Evolutionary conservation across 2,797 vertebrate species (phyloP).

Genomic region (Acanthis flammea): DNA sequence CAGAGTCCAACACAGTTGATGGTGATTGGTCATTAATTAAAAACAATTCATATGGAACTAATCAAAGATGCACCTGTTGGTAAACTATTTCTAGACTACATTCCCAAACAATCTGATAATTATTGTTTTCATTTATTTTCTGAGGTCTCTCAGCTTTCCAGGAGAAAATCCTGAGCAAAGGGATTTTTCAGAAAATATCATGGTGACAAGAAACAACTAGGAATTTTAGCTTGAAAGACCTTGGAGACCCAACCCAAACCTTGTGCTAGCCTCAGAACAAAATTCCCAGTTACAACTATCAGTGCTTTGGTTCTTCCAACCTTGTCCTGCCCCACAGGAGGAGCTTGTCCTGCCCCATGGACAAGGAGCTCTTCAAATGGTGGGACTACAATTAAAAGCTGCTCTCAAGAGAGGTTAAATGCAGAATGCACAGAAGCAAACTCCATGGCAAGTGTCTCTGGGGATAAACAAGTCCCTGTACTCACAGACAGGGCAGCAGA

Average conservation of each 20-base stretch:
- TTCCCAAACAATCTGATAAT: no score
- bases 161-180: no score
- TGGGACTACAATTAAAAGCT: background rate
- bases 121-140: no score
- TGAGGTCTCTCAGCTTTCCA: no score
- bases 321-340: background rate
- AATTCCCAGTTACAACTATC: background rate
- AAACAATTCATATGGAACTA: no score
- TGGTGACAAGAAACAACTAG: background rate
- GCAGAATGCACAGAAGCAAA: background rate
- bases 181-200: no score
- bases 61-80: no score
- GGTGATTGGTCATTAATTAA: no score
- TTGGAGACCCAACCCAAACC: background rate
- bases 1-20: no score
- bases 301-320: background rate
- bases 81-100: no score
- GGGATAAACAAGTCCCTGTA: background rate
- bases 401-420: background rate
- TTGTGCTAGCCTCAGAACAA: background rate
- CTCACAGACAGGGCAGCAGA: background rate
- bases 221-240: background rate
- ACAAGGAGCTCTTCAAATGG: background rate
- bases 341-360: background rate
- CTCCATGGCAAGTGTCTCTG: background rate